These are phyloP conservation scores for Grantiella picta DNA, from an alignment of 2,113 vertebrate genomes.

Conservation along the genomic window DNA sequence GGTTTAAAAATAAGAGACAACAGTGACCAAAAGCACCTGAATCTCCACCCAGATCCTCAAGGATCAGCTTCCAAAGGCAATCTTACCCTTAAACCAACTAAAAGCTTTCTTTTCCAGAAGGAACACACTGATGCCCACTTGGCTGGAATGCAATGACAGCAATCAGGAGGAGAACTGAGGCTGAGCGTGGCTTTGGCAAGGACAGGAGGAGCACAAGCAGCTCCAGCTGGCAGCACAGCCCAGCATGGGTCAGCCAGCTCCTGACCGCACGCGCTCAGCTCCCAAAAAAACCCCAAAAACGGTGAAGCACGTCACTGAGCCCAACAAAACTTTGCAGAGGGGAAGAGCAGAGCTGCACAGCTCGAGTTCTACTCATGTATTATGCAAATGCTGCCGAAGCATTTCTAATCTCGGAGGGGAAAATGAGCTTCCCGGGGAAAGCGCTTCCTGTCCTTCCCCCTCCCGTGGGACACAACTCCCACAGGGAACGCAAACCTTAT, in stretches of 20 bases:
- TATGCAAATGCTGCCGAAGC: neutral
- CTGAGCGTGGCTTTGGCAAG: slow-evolving; percentile 9
- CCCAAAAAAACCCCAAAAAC: neutral
- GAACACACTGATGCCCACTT: neutral
- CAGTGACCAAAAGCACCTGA: neutral
- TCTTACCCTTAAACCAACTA: neutral
- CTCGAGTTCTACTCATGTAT: neutral
- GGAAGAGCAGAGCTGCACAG: neutral
- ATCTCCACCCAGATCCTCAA: neutral
- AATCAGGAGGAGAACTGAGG: neutral
- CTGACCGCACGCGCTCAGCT: neutral
- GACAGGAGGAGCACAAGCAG: slow-evolving; percentile 4
- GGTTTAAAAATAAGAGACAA: neutral
- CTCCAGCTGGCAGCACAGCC: neutral
- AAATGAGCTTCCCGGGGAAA: neutral
- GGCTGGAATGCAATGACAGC: slow-evolving; percentile 3
- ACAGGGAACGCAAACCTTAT: neutral
- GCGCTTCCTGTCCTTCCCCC: neutral
- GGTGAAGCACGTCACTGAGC: neutral
- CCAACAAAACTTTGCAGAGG: neutral
- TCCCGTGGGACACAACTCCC: neutral
- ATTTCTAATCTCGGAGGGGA: neutral
- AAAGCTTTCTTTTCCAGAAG: neutral
- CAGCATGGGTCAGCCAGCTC: neutral
- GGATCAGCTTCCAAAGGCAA: neutral